These are phyloP conservation scores for Silurus aristotelis DNA, from an alignment of 2,797 vertebrate genomes.

Conservation along the genomic window DNA sequence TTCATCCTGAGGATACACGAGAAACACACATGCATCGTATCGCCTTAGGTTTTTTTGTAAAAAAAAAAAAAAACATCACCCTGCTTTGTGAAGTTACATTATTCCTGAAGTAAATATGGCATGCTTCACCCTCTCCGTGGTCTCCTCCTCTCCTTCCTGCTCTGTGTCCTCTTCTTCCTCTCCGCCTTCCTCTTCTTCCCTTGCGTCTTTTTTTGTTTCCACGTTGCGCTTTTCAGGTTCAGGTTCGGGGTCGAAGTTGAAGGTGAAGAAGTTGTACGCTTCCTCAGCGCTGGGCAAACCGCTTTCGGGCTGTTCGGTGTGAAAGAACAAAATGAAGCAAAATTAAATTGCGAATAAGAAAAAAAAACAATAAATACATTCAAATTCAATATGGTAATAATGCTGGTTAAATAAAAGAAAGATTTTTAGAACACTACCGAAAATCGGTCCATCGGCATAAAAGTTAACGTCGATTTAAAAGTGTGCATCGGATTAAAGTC, in stretches of 20 bases:
- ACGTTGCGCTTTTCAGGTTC: slow-evolving; percentile 56
- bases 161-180: slow-evolving; percentile 46
- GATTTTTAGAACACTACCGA: background rate
- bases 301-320: slow-evolving; percentile 66
- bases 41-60: no score
- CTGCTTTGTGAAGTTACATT: background rate
- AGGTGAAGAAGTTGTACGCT: slow-evolving; percentile 92
- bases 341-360: no score
- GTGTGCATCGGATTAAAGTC: no score
- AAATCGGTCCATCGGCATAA: no score
- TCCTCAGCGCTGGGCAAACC: slow-evolving; percentile 84
- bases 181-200: slow-evolving; percentile 53
- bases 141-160: slow-evolving; percentile 66
- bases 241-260: slow-evolving; percentile 84
- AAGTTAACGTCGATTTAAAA: no score
- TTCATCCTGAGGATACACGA: slow-evolving; percentile 74
- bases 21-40: background rate
- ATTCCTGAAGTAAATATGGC: background rate
- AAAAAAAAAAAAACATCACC: no score
- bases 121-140: slow-evolving; percentile 66
- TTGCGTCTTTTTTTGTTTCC: slow-evolving; percentile 59
- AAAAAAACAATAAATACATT: no score
- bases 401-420: background rate
- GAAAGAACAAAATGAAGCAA: background rate
- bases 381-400: no score